Evolutionary conservation across 2,797 vertebrate species (phyloP), one percentile per base, ranked within the genome.

Genomic region (Microtus obscurus): DNA sequence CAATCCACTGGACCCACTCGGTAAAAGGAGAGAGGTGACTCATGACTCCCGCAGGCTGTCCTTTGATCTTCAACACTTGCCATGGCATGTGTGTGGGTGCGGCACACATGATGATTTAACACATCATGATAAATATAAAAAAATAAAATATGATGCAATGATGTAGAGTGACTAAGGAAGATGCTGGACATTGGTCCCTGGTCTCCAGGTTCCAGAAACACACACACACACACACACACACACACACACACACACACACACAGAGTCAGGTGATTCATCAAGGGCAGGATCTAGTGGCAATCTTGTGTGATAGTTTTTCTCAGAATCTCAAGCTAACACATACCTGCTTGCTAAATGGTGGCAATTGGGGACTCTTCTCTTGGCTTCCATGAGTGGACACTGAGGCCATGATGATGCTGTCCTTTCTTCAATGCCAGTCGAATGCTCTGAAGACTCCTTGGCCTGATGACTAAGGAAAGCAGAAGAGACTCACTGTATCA

Each of bases 341-440:
- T 96, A 98, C 97, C 96, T 97, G 81, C 82, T 98, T 97, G 93
- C 88, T 96, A 34, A 19, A 63, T 17, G 97, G 95, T 48, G 94
- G 94, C 63, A 96, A 63, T 21, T 97, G 92, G 67, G 71, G 95
- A 11, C 78, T 87, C 76, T 97, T 97, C 25, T 97, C 97, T 51
- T 97, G 94, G 90, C 90, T 83, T 86, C 48, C 96, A 16, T 92
- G 95, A 56, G 97, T 92, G 7, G 97, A 95, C 27, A 91, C 59
- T 0, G 97, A 97, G 67, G 97, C 95, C 97, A 98, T 98, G 95
- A 14, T 6, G 34, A 13, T 4, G 48, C n/a, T 4, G 48, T 45
- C 16, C 48, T 81, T 53, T 25, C 40, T 81, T 81, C 16, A n/a
- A 77, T 71, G 63, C 81, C 29, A 43, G 82, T 12, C 13, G 80